Evolutionary conservation across 2,797 vertebrate genomes (phyloP).

Genomic region (Platyrinchus mystaceus): DNA sequence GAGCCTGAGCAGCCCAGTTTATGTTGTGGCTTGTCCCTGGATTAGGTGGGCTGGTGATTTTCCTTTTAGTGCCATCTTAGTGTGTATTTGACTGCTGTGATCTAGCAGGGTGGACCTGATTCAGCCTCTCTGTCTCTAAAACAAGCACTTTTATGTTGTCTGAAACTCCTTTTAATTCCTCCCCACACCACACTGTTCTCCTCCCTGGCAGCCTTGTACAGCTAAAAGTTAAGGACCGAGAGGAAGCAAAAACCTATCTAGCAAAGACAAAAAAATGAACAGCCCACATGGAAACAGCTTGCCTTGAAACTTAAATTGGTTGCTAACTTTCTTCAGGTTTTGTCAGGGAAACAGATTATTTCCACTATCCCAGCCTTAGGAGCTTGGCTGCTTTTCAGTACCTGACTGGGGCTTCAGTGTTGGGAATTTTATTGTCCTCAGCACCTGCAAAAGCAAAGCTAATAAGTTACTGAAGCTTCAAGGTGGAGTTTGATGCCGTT

Average conservation of each 20-base stretch:
- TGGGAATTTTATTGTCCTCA: slow-evolving; percentile 25
- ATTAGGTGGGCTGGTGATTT: not conserved
- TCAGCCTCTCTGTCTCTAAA: not conserved
- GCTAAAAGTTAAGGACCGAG: not conserved
- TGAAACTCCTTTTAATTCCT: not conserved
- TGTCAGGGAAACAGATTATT: slow-evolving; percentile 30
- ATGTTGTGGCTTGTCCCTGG: not conserved
- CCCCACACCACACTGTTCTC: not conserved
- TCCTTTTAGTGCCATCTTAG: not conserved
- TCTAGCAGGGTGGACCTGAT: not conserved
- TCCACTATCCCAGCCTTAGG: not conserved
- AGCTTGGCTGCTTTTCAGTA: slow-evolving; percentile 11
- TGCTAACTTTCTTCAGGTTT: slow-evolving; percentile 21
- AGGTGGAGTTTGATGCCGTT: not conserved
- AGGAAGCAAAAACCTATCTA: not conserved
- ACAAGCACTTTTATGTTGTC: not conserved
- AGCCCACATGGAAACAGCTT: not conserved
- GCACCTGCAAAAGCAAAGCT: slow-evolving; percentile 6
- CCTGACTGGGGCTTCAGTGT: not conserved
- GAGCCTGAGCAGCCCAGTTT: not conserved
- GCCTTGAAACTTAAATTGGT: slow-evolving; percentile 41
- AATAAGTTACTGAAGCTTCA: not conserved
- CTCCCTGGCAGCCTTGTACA: not conserved
- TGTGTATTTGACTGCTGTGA: not conserved
- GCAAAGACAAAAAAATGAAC: slow-evolving; percentile 18